phyloP scores from a whole-genome alignment of 2,888 invertebrate species.

The Syrista parreyssii region DNA sequence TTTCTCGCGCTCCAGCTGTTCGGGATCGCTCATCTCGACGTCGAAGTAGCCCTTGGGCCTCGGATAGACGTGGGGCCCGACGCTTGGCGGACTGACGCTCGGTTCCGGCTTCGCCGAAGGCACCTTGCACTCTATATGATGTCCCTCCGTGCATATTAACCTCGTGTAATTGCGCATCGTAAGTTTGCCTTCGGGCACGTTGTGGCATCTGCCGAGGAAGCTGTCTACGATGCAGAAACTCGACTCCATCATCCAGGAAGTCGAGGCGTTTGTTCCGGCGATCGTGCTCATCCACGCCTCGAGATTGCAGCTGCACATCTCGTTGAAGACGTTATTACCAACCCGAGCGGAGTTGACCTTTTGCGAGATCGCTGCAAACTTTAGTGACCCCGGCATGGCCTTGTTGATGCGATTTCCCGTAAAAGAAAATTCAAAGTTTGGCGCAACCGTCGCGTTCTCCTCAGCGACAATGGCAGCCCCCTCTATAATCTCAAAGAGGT shows the following conservation, averaged over 20 bases:
- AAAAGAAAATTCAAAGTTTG: conserved; percentile 67
- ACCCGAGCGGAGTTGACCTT: conserved; percentile 67
- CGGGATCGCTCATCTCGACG: conserved; percentile 61
- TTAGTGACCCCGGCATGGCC: conserved; percentile 69
- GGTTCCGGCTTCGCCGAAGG: conserved; percentile 64
- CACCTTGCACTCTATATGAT: conserved; percentile 71
- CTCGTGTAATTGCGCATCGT: conserved; percentile 73
- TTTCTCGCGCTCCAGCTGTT: conserved; percentile 59
- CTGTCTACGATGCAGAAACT: conserved; percentile 74
- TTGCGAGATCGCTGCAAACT: conserved; percentile 70
- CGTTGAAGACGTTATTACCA: conserved; percentile 73
- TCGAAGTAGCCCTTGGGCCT: conserved; percentile 60
- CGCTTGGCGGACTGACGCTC: conserved; percentile 58
- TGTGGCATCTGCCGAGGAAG: conserved; percentile 74
- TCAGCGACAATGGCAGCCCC: conserved; percentile 69
- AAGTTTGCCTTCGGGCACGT: conserved; percentile 74
- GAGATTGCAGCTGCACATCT: conserved; percentile 74
- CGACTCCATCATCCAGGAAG: conserved; percentile 67
- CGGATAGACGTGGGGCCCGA: conserved; percentile 61
- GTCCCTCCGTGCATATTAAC: conserved; percentile 70
- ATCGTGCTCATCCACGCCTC: conserved; percentile 70
- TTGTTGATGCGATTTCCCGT: conserved; percentile 72
- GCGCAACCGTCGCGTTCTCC: conserved; percentile 62
- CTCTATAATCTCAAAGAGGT: conserved; percentile 73
- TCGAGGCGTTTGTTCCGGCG: conserved; percentile 66